A percentile compares a stretch with the other conserved stretches of the same genome.
Conservation (phyloP, 2,113 vertebrate genomes). For the Oriolus oriolus region DNA sequence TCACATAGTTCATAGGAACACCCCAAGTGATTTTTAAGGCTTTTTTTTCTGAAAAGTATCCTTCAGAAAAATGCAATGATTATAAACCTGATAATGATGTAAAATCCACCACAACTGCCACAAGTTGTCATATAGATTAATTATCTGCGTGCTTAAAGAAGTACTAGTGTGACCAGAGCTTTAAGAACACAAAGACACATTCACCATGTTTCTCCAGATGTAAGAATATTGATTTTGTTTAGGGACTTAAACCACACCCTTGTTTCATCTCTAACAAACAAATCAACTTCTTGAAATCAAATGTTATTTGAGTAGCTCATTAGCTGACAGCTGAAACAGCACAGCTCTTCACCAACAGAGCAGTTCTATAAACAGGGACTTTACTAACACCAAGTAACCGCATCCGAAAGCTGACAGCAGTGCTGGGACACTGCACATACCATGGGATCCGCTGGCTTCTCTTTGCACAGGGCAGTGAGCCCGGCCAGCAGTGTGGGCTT, state of each 20-base stretch:
- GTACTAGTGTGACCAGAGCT: not conserved
- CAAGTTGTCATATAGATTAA: not conserved
- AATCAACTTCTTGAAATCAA: not conserved
- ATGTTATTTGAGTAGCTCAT: not conserved
- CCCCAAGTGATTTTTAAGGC: not conserved
- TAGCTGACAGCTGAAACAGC: not conserved
- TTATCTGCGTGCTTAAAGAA: not conserved
- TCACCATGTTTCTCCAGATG: not conserved
- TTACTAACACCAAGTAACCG: not conserved
- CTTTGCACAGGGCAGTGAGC: conserved; percentile 88
- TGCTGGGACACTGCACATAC: conserved; percentile 66
- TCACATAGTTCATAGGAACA: not conserved
- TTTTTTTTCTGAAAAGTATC: not conserved
- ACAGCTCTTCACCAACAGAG: not conserved
- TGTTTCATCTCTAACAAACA: not conserved
- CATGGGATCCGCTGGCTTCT: conserved; percentile 85
- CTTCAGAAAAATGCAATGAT: not conserved
- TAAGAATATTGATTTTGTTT: not conserved
- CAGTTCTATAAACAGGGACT: accelerated
- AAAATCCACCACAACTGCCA: not conserved
- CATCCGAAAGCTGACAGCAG: not conserved
- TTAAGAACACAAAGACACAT: not conserved
- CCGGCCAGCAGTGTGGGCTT: conserved; percentile 84
- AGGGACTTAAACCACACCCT: not conserved
- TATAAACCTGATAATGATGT: not conserved